Conservation (phyloP, 2,888 invertebrate species). For the Taphrorychus bicolor region DNA sequence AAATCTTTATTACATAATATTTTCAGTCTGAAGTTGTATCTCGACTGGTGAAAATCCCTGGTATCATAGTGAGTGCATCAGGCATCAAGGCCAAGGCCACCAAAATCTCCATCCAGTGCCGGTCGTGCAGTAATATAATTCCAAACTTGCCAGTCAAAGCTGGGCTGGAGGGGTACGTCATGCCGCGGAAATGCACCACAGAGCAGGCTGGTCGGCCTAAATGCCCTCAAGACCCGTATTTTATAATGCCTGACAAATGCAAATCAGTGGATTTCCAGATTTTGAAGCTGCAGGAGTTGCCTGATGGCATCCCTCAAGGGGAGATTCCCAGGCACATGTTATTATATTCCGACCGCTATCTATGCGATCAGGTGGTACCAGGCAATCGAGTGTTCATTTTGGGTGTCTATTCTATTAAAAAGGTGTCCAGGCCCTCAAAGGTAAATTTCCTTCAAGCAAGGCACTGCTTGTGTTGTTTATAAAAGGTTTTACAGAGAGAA, state of each 20-base stretch:
- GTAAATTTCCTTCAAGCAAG: constrained; percentile 56
- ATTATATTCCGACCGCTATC: constrained; percentile 90
- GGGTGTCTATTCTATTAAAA: constrained; percentile 97
- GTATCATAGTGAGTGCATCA: constrained; percentile 93
- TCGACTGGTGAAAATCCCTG: constrained; percentile 91
- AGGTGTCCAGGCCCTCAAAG: constrained; percentile 70
- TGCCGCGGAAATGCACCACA: constrained; percentile 93
- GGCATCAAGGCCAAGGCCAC: constrained; percentile 96
- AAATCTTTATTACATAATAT: background rate
- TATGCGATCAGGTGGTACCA: constrained; percentile 95
- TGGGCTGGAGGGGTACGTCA: constrained; percentile 93
- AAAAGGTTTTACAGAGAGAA: constrained; percentile 62
- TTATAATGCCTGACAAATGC: constrained; percentile 97
- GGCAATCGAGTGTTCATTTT: constrained; percentile 93
- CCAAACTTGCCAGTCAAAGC: constrained; percentile 91
- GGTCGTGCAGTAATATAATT: constrained; percentile 89
- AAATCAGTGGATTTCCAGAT: constrained; percentile 97
- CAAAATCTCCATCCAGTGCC: constrained; percentile 93
- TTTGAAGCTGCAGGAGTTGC: constrained; percentile 95
- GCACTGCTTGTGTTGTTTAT: background rate
- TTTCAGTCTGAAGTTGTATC: constrained; percentile 91
- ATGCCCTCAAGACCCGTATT: constrained; percentile 97
- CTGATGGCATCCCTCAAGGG: constrained; percentile 94
- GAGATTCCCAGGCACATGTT: constrained; percentile 97
- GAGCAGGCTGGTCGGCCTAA: constrained; percentile 93